Percentiles rank a stretch among this genome's conserved stretches.
Conservation (phyloP, 2,797 vertebrate genomes). For the Hemibagrus guttatus region DNA sequence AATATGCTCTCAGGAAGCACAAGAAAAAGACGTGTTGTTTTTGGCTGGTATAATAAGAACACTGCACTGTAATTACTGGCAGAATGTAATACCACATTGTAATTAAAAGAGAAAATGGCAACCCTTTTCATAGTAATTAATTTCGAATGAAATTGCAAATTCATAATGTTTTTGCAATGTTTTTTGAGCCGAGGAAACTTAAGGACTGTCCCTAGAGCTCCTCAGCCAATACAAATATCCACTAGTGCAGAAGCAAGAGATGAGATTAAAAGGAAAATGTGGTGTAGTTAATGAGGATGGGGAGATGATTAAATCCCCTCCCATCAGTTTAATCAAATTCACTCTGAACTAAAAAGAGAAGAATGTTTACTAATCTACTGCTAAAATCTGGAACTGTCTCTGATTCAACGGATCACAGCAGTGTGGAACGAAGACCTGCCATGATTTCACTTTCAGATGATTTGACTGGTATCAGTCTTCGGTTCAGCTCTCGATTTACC, state of each 20-base stretch:
- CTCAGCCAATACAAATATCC: conserved; percentile 16
- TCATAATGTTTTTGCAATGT: conserved; percentile 20
- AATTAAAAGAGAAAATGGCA: conserved; percentile 10
- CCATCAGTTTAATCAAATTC: conserved; percentile 30
- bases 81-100: neutral
- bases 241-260: neutral
- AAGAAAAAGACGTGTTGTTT: neutral
- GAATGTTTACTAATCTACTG: neutral
- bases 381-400: neutral
- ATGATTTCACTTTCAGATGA: neutral
- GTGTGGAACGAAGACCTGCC: neutral
- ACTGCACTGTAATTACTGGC: neutral
- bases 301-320: conserved; percentile 19
- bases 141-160: conserved; percentile 24
- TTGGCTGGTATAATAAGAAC: neutral
- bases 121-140: conserved; percentile 26
- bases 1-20: conserved; percentile 39
- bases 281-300: conserved; percentile 27
- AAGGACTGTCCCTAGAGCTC: neutral
- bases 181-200: neutral
- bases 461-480: neutral
- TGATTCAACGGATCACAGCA: too few species aligned
- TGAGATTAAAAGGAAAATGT: conserved; percentile 42
- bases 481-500: too few species aligned
- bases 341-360: conserved; percentile 5